These are phyloP conservation scores for Anguilla obscura DNA, from an alignment of 2,797 vertebrate genomes.

Conservation along the genomic window DNA sequence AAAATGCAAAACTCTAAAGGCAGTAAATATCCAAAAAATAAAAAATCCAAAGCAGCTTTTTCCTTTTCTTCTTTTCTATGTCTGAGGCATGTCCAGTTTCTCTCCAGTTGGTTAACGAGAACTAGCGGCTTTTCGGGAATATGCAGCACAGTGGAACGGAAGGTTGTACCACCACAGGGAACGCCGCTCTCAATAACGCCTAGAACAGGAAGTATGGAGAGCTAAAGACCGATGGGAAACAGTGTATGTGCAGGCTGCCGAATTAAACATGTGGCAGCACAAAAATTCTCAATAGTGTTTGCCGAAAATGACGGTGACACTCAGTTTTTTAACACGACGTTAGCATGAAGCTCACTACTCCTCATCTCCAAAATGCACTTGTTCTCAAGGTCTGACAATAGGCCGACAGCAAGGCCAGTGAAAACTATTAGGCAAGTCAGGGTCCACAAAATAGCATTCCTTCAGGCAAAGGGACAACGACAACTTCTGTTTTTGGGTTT, in stretches of 20 bases:
- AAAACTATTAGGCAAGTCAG: background rate
- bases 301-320: background rate
- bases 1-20: slow-evolving; percentile 33
- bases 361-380: background rate
- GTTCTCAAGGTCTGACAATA: background rate
- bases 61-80: slow-evolving; percentile 24
- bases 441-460: background rate
- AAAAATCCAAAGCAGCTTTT: slow-evolving; percentile 49
- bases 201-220: background rate
- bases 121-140: background rate
- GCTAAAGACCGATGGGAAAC: background rate
- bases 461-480: slow-evolving; percentile 31
- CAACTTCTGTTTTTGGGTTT: slow-evolving; percentile 17
- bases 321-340: background rate
- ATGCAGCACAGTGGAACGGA: background rate
- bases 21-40: slow-evolving; percentile 30
- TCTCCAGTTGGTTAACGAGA: slow-evolving; percentile 30
- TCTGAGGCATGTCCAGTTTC: slow-evolving; percentile 32
- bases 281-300: background rate
- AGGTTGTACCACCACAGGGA: background rate
- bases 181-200: background rate
- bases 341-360: background rate
- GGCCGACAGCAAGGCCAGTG: background rate
- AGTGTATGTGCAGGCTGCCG: background rate
- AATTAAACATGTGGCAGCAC: background rate